Percentiles rank a stretch among this genome's conserved stretches.
Evolutionary conservation across 2,797 vertebrate species (phyloP).

Genomic region (Anniella stebbinsi): DNA sequence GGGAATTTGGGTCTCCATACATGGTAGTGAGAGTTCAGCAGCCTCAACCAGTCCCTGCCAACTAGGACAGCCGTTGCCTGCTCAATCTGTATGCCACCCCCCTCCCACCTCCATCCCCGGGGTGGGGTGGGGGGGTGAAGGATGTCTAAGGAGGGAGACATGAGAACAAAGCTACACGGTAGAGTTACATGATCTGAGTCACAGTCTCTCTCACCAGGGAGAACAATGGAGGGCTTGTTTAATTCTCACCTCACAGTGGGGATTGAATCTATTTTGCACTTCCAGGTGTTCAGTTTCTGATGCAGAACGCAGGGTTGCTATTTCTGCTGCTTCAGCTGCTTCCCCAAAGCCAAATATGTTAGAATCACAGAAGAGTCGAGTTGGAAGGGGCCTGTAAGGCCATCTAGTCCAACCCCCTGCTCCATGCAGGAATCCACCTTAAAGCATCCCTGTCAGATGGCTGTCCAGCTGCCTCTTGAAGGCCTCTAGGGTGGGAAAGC

Average conservation of each 20-base stretch:
- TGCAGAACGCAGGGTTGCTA: background rate
- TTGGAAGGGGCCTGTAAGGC: no score
- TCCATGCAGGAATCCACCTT: no score
- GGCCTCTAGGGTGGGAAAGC: no score
- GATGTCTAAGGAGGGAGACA: background rate
- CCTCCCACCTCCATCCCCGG: no score
- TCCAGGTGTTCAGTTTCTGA: background rate
- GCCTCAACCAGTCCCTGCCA: no score
- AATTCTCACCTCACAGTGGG: background rate
- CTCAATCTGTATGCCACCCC: background rate
- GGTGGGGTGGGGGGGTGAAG: background rate
- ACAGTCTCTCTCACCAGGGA: background rate
- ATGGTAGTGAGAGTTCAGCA: background rate
- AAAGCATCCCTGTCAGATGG: no score
- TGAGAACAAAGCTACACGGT: background rate
- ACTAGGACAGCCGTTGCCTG: no score
- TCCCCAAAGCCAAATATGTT: no score
- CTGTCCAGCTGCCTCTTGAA: no score
- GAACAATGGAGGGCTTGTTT: slow-evolving; percentile 16
- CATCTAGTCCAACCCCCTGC: no score
- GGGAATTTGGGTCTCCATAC: background rate
- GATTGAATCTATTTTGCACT: background rate
- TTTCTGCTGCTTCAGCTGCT: background rate
- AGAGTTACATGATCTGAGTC: background rate
- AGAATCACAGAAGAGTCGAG: no score